Percentiles rank a stretch among this genome's conserved stretches.
phyloP scores from a whole-genome alignment of 2,113 vertebrate genomes.

The Alethe diademata region DNA sequence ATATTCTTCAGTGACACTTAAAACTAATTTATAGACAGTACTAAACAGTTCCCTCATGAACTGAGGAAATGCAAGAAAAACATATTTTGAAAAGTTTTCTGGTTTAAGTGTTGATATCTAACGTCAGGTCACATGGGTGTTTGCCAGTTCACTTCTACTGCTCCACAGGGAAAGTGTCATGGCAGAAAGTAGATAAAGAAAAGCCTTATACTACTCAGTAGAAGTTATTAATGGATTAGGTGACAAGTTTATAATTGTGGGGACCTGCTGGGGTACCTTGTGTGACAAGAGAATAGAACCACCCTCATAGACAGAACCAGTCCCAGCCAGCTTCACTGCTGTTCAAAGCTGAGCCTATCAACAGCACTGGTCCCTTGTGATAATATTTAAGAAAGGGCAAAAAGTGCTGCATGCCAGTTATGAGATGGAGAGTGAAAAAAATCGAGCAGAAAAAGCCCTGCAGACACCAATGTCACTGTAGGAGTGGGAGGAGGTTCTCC shows the following conservation, averaged over 20 bases:
- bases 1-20: neutral
- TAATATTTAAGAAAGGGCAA: neutral
- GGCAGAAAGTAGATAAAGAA: neutral
- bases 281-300: neutral
- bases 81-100: neutral
- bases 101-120: neutral
- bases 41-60: neutral
- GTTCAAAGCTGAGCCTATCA: neutral
- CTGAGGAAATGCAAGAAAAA: neutral
- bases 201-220: neutral
- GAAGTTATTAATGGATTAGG: neutral
- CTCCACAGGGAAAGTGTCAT: neutral
- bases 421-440: neutral
- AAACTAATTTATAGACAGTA: neutral
- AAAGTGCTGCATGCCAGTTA: neutral
- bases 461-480: neutral
- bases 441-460: neutral
- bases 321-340: neutral
- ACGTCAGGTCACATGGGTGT: neutral
- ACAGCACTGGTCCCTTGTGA: neutral
- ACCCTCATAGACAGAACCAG: rapidly evolving
- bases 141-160: neutral
- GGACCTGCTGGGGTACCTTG: neutral
- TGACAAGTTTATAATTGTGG: neutral
- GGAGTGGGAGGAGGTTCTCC: neutral